Evolutionary conservation across 2,113 vertebrate genomes (phyloP).

Genomic region (Mohoua ochrocephala): DNA sequence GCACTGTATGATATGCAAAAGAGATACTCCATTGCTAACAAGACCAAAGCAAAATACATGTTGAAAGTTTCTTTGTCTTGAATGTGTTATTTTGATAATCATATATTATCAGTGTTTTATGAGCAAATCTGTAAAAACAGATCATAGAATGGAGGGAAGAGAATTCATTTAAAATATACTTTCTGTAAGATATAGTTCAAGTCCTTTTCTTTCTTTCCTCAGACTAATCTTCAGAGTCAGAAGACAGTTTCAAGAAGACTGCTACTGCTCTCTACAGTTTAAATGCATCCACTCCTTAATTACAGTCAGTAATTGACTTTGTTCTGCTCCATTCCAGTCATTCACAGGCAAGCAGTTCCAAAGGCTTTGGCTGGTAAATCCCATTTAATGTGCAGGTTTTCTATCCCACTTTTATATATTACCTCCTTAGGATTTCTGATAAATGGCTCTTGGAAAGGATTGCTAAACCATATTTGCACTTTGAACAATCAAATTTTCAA

Average conservation of each 20-base stretch:
- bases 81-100: constrained; percentile 69
- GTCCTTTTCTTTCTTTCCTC: constrained; percentile 68
- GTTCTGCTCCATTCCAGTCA: constrained; percentile 74
- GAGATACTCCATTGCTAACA: constrained; percentile 64
- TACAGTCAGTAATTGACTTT: constrained; percentile 82
- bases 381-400: constrained; percentile 73
- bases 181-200: constrained; percentile 66
- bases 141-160: constrained; percentile 59
- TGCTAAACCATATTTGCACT: constrained; percentile 77
- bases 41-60: constrained; percentile 66
- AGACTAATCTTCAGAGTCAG: constrained; percentile 72
- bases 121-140: constrained; percentile 65
- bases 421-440: constrained; percentile 72
- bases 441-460: constrained; percentile 75
- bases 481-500: constrained; percentile 74
- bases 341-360: constrained; percentile 72
- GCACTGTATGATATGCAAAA: constrained; percentile 60
- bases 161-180: constrained; percentile 64
- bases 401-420: constrained; percentile 67
- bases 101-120: constrained; percentile 68
- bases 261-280: constrained; percentile 99
- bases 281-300: constrained; percentile 87
- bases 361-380: constrained; percentile 73
- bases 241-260: constrained; percentile 87
- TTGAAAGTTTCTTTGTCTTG: constrained; percentile 71